These are phyloP conservation scores for Echeneis naucrates DNA, from an alignment of 2,797 vertebrate genomes.

Conservation along the genomic window DNA sequence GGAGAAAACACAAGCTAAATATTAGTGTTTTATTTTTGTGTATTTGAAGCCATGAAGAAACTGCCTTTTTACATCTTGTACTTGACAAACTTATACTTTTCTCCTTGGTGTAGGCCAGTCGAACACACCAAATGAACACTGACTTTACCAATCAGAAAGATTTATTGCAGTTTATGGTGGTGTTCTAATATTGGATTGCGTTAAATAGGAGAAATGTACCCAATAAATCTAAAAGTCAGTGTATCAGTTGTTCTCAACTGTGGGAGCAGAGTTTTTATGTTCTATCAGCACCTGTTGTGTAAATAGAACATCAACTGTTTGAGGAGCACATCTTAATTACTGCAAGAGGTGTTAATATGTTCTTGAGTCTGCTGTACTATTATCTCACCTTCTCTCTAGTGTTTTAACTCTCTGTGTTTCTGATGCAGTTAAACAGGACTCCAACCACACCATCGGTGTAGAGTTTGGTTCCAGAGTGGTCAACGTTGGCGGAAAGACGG, in stretches of 20 bases:
- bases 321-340: not conserved
- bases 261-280: not conserved
- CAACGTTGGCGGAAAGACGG: slow-evolving; percentile 92
- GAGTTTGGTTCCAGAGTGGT: slow-evolving; percentile 95
- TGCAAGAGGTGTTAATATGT: not conserved
- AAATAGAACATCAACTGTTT: not conserved
- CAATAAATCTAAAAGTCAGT: too few relatives aligned
- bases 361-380: not conserved
- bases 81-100: not conserved
- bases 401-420: not conserved
- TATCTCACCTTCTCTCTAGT: not conserved
- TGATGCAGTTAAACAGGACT: slow-evolving; percentile 93
- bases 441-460: slow-evolving; percentile 96
- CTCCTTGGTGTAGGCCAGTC: too few relatives aligned
- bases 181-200: too few relatives aligned
- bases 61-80: not conserved
- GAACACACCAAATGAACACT: too few relatives aligned
- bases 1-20: not conserved
- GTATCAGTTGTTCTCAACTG: too few relatives aligned
- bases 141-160: too few relatives aligned
- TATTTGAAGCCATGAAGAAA: not conserved
- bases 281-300: not conserved
- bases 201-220: too few relatives aligned
- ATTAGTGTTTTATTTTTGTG: not conserved
- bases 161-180: too few relatives aligned